Conservation (phyloP, 2,113 vertebrate genomes). For the Morone chrysops region DNA sequence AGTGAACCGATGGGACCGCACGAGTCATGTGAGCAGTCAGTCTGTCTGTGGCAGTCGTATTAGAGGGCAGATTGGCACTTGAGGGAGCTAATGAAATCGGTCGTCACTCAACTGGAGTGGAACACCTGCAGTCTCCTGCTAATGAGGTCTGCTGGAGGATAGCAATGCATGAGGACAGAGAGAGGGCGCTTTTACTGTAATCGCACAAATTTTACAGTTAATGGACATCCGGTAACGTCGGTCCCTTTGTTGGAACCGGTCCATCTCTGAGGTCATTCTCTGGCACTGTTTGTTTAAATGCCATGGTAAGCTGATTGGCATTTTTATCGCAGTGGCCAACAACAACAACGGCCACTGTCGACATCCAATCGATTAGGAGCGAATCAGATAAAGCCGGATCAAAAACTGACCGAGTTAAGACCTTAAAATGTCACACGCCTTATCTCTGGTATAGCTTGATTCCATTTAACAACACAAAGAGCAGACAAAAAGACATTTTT, state of each 20-base stretch:
- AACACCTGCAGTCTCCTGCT: conserved; percentile 61
- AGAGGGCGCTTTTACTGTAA: conserved; percentile 7
- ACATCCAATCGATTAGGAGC: conserved; percentile 34
- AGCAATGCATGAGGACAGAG: background rate
- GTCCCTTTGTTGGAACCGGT: conserved; percentile 4
- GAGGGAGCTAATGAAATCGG: conserved; percentile 50
- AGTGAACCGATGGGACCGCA: conserved; percentile 13
- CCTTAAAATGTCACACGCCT: conserved; percentile 39
- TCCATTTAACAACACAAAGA: conserved; percentile 13
- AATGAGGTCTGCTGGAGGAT: conserved; percentile 34
- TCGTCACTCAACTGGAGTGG: conserved; percentile 55
- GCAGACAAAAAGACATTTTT: background rate
- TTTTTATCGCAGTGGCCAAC: conserved; percentile 42
- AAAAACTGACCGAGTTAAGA: conserved; percentile 13
- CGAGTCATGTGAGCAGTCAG: conserved; percentile 13
- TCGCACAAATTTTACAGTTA: background rate
- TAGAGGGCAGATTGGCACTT: conserved; percentile 57
- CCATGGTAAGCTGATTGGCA: conserved; percentile 42
- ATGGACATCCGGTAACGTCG: background rate
- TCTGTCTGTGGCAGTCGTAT: conserved; percentile 47
- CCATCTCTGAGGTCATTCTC: conserved; percentile 37
- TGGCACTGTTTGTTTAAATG: conserved; percentile 35
- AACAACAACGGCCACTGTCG: background rate
- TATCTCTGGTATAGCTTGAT: conserved; percentile 5
- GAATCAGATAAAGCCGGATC: conserved; percentile 42